Evolutionary conservation across 1,140 invertebrate genomes (phyloP).

Genomic region (Macrobrachium nipponense): DNA sequence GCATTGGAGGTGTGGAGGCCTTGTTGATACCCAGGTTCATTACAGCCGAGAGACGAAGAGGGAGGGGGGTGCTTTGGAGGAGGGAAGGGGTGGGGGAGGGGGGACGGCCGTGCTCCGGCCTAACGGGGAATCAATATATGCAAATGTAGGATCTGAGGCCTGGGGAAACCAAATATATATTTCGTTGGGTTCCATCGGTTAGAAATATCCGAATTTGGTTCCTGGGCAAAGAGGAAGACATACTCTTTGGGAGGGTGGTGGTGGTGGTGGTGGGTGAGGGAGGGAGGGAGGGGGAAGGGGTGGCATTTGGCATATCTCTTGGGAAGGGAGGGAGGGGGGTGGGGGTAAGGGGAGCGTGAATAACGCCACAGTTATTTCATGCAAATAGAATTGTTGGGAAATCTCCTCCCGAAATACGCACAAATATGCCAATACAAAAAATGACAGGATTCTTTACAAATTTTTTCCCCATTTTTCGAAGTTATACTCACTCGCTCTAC

Average conservation of each 20-base stretch:
- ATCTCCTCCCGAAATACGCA: too few relatives aligned
- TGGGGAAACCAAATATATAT: conserved; percentile 62
- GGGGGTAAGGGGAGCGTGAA: not conserved
- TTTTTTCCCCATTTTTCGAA: too few relatives aligned
- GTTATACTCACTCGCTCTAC: too few relatives aligned
- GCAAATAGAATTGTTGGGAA: too few relatives aligned
- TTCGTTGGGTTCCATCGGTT: conserved; percentile 59
- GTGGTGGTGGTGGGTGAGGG: not conserved
- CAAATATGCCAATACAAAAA: too few relatives aligned
- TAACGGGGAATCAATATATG: conserved; percentile 64
- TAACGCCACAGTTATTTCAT: not conserved
- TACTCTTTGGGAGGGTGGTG: not conserved
- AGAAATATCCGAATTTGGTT: conserved; percentile 59
- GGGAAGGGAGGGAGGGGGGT: not conserved
- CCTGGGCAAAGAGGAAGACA: conserved; percentile 7
- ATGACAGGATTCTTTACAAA: too few relatives aligned
- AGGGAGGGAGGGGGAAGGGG: not conserved
- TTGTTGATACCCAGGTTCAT: too few relatives aligned
- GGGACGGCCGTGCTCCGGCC: conserved; percentile 19
- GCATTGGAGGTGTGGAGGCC: too few relatives aligned
- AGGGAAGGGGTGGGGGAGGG: not conserved
- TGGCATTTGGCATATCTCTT: conserved; percentile 9
- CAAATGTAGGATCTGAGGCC: conserved; percentile 59
- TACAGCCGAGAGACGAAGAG: not conserved
- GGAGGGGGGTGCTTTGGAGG: not conserved